A percentile compares a stretch with the other conserved stretches of the same genome.
phyloP scores from a whole-genome alignment of 2,888 invertebrate genomes.

The Epinotia bilunana region DNA sequence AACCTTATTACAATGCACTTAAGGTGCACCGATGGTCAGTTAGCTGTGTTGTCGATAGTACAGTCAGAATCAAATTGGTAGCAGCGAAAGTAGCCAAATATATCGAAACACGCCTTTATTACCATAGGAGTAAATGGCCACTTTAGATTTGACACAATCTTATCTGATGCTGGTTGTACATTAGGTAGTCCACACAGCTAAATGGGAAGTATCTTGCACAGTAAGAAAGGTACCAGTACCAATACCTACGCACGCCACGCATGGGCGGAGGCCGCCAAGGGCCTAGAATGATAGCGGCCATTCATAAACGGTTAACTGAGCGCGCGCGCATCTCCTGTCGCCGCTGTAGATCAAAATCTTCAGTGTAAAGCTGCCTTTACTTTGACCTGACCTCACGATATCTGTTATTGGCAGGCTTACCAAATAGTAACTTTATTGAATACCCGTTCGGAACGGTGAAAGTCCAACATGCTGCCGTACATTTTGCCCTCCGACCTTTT shows the following conservation, averaged over 20 bases:
- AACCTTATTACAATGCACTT: too few relatives aligned
- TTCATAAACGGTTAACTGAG: slow-evolving; percentile 82
- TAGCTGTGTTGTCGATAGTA: too few relatives aligned
- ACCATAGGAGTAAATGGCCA: too few relatives aligned
- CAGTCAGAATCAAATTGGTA: too few relatives aligned
- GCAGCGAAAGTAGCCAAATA: too few relatives aligned
- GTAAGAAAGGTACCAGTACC: background rate
- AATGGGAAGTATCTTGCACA: background rate
- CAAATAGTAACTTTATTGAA: background rate
- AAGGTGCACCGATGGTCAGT: too few relatives aligned
- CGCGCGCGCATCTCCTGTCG: slow-evolving; percentile 67
- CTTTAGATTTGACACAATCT: too few relatives aligned
- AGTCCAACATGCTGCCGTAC: background rate
- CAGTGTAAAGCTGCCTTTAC: background rate
- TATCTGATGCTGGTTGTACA: too few relatives aligned
- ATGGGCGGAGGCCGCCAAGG: slow-evolving; percentile 69
- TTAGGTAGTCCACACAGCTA: too few relatives aligned
- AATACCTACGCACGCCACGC: slow-evolving; percentile 5
- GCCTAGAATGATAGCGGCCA: slow-evolving; percentile 77
- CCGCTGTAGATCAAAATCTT: background rate
- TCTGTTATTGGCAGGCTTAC: too few relatives aligned
- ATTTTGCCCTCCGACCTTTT: slow-evolving; percentile 4
- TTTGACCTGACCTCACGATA: background rate
- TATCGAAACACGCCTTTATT: too few relatives aligned
- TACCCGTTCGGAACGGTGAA: background rate